Evolutionary conservation across 2,113 vertebrate genomes (phyloP).

Genomic region (Oxyruncus cristatus): DNA sequence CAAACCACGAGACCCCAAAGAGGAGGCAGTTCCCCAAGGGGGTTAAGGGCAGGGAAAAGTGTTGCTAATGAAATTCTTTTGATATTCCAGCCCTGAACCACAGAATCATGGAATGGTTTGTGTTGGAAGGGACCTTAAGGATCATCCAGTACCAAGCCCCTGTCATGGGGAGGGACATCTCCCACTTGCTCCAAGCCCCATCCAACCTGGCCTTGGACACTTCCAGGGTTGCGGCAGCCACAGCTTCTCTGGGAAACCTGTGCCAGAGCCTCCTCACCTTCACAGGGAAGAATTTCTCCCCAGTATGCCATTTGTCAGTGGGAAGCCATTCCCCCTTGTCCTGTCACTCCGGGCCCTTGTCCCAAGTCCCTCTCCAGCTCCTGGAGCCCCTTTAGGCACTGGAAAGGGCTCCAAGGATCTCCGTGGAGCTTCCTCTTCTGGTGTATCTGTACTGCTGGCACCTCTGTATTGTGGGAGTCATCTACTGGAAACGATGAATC

Average conservation of each 20-base stretch:
- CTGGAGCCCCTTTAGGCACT: not conserved
- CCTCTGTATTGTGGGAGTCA: not conserved
- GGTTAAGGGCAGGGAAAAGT: not conserved
- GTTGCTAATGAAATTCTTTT: not conserved
- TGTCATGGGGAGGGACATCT: not conserved
- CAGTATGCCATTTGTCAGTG: accelerated
- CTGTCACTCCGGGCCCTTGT: accelerated
- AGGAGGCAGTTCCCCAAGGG: not conserved
- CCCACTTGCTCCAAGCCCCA: accelerated
- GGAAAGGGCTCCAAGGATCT: not conserved
- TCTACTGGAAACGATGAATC: not conserved
- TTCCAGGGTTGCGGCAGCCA: not conserved
- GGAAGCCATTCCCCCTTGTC: not conserved
- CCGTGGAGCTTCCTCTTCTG: not conserved
- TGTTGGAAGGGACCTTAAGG: not conserved
- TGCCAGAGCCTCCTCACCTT: not conserved
- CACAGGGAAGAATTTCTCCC: not conserved
- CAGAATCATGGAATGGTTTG: not conserved
- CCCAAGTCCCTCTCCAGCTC: not conserved
- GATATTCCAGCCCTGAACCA: not conserved
- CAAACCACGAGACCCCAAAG: accelerated
- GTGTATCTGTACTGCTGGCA: not conserved
- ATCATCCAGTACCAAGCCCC: too few relatives aligned
- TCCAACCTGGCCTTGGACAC: not conserved
- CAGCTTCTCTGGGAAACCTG: not conserved